Evolutionary conservation across 2,113 vertebrate species (phyloP).

Genomic region (Vulpes vulpes): DNA sequence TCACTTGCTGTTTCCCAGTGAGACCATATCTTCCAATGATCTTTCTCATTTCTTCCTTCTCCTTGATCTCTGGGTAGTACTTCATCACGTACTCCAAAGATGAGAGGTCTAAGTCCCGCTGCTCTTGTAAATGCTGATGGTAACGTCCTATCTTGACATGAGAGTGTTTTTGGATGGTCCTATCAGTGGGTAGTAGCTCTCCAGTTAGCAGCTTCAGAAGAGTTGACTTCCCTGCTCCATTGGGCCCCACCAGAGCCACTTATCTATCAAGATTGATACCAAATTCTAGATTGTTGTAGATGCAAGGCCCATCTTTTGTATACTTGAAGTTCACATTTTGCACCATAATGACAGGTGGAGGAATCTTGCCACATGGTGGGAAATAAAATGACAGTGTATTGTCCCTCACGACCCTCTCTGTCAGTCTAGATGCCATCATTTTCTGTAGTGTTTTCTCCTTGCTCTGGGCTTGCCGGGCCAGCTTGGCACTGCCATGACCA

Average conservation of each 20-base stretch:
- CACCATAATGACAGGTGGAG: constrained; percentile 99
- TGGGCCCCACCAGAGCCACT: constrained; percentile 98
- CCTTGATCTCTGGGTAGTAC: constrained; percentile 98
- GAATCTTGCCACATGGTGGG: constrained; percentile 98
- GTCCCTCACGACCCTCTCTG: constrained; percentile 96
- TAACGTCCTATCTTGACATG: constrained; percentile 99
- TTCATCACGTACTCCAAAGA: constrained; percentile 99
- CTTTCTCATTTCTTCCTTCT: constrained; percentile 99
- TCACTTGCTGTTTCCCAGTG: constrained; percentile 98
- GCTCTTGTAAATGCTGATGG: constrained; percentile 99
- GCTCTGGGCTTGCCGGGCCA: constrained; percentile 98
- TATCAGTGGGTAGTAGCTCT: constrained; percentile 97
- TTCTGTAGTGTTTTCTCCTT: constrained; percentile 99
- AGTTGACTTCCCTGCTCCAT: constrained; percentile 98
- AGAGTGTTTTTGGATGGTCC: constrained; percentile 99
- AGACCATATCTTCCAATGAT: constrained; percentile 98
- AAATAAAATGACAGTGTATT: constrained; percentile 99
- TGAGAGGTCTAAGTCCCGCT: constrained; percentile 97
- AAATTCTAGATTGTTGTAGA: constrained; percentile 98
- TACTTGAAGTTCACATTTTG: constrained; percentile 99
- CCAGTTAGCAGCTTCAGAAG: constrained; percentile 97
- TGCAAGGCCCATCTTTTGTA: constrained; percentile 94
- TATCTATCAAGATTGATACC: constrained; percentile 98
- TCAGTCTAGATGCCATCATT: constrained; percentile 99
- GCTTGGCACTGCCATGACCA: constrained; percentile 97